phyloP scores from a whole-genome alignment of 2,888 invertebrate genomes.

The Marasmarcha lunaedactyla region DNA sequence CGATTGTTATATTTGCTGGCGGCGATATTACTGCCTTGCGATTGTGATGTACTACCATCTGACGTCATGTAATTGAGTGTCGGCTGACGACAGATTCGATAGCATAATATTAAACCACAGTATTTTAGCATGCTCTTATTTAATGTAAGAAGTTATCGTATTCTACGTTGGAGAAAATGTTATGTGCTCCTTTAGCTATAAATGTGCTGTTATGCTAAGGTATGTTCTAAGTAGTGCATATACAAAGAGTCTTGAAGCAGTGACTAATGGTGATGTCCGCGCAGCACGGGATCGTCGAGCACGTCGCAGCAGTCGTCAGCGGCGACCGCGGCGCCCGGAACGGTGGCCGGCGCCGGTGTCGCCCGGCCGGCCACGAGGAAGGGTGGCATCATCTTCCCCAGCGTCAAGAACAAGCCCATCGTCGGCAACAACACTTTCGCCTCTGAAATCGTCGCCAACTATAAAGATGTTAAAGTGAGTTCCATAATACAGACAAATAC shows the following conservation, averaged over 20 bases:
- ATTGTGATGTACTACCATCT: constrained; percentile 13
- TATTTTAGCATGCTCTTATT: too few species aligned
- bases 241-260: too few species aligned
- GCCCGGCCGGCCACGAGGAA: constrained; percentile 71
- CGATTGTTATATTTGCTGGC: constrained; percentile 19
- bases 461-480: constrained; percentile 88
- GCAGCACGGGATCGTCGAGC: constrained; percentile 43
- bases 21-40: constrained; percentile 16
- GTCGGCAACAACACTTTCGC: constrained; percentile 86
- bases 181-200: too few species aligned
- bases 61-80: too few species aligned
- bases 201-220: too few species aligned
- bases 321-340: constrained; percentile 33
- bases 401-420: constrained; percentile 90
- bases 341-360: constrained; percentile 40
- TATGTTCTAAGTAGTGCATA: too few species aligned
- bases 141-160: too few species aligned
- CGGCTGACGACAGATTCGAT: too few species aligned
- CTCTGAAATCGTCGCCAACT: constrained; percentile 79
- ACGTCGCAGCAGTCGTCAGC: constrained; percentile 31
- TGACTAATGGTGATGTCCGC: constrained; percentile 53
- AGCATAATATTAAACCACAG: too few species aligned
- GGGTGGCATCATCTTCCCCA: constrained; percentile 90
- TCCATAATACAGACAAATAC: constrained; percentile 8
- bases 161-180: too few species aligned